These are phyloP conservation scores for Vireo altiloquus DNA, from an alignment of 2,113 vertebrate species.

Conservation along the genomic window DNA sequence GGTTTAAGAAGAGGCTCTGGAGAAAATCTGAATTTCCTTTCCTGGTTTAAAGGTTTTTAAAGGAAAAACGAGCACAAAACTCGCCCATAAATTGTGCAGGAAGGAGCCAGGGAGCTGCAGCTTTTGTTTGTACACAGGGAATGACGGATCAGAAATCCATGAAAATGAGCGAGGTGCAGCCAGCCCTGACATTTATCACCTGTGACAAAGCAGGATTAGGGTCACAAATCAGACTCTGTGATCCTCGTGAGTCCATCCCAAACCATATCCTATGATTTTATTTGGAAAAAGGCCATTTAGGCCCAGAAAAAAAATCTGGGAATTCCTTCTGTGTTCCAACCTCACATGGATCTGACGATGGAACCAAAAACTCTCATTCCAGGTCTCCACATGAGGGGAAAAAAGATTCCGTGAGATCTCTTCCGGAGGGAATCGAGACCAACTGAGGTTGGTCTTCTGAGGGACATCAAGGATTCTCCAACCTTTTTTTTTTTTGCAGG, in stretches of 20 bases:
- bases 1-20: neutral
- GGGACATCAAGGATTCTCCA: neutral
- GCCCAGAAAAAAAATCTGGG: neutral
- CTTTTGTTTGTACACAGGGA: neutral
- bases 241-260: neutral
- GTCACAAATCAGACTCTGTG: neutral
- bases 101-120: neutral
- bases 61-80: fast-evolving
- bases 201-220: neutral
- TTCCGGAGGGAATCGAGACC: neutral
- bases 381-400: fast-evolving
- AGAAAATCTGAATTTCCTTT: neutral
- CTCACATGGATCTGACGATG: fast-evolving
- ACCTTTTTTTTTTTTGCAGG: neutral
- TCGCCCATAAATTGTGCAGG: neutral
- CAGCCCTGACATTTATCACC: neutral
- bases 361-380: neutral
- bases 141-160: neutral
- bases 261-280: neutral
- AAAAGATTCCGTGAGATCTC: neutral
- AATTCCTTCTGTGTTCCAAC: neutral
- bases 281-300: neutral
- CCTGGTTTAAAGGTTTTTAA: neutral
- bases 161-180: neutral
- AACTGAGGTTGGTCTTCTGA: too few relatives aligned